A percentile compares a stretch with the other conserved stretches of the same genome.
Conservation (phyloP, 2,797 vertebrate species). For the Carduelis carduelis region DNA sequence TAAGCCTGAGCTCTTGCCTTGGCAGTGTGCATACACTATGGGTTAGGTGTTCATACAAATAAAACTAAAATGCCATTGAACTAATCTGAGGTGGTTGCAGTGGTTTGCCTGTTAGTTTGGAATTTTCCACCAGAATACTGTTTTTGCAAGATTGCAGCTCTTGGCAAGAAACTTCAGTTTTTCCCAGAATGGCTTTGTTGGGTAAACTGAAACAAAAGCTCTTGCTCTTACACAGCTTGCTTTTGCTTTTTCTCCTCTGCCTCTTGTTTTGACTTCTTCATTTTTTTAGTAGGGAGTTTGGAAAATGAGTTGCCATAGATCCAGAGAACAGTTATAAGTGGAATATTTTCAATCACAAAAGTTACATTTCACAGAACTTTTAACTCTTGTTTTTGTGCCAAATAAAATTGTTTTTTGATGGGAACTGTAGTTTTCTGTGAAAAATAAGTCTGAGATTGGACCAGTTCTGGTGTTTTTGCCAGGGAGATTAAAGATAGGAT, state of each 20-base stretch:
- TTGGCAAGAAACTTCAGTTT: constrained; percentile 33
- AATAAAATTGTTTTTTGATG: neutral
- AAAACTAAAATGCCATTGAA: neutral
- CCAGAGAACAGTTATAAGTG: neutral
- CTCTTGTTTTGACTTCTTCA: neutral
- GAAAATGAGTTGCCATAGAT: neutral
- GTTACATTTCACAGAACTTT: neutral
- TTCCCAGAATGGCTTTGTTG: constrained; percentile 36
- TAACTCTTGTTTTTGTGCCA: neutral
- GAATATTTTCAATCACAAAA: neutral
- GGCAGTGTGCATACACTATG: accelerated
- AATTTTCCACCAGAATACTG: constrained; percentile 48
- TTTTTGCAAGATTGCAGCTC: constrained; percentile 39
- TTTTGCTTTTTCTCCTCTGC: neutral
- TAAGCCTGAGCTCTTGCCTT: neutral
- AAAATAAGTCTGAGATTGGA: neutral
- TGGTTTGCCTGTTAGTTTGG: constrained; percentile 27
- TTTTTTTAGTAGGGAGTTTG: neutral
- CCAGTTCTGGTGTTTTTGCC: neutral
- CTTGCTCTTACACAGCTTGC: neutral
- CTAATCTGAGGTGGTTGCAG: neutral
- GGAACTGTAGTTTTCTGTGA: neutral
- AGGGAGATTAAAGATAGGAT: neutral
- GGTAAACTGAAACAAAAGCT: constrained; percentile 53
- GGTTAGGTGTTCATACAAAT: neutral